Evolutionary conservation across 2,888 invertebrate genomes (phyloP), one percentile per base, ranked within the genome.

Genomic region (Xanthostigma xanthostigma): DNA sequence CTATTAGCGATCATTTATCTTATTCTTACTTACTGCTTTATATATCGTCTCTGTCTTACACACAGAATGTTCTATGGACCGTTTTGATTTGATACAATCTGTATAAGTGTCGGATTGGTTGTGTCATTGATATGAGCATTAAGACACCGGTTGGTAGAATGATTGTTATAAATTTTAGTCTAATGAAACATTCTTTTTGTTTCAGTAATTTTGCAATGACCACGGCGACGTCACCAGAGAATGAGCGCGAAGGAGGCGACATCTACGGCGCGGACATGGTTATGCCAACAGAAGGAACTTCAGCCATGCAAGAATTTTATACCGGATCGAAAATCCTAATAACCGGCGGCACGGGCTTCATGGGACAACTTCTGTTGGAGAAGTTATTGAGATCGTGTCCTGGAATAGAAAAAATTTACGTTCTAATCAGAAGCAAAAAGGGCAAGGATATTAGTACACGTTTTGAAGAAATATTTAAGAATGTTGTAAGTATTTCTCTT

Each of bases 311-410:
- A 48, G 71, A 73, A 9, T 82, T 79, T 61, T 84, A 79, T 60
- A 61, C 69, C 17, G 76, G 74, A 9, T 79, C 81, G 61, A 80
- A 75, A 63, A 70, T 93, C 36, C 86, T 94, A 57, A 77, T 94
- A 43, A 94, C 93, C 33, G 93, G 92, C 1, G 90, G 82, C 35
- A 89, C 89, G 1, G 92, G 92, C 3, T 93, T 93, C 57, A 78
- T 93, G 6, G 93, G 93, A 1, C 73, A 90, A 55, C 84, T 85
- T 45, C 69, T 92, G 1, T 76, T 92, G 2, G 92, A 92, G 63
- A 92, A 91, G 64, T 71, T 92, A 14, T 63, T 92, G 8, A 71
- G 89, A 55, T 73, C 74, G 42, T 77, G 83, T 52, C 72, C 76
- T 11, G 68, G 68, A 14, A 59, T 79, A 27, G 62, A 64, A 42